Evolutionary conservation across 2,888 invertebrate genomes (phyloP).

Genomic region (Tricholauxania praeusta): DNA sequence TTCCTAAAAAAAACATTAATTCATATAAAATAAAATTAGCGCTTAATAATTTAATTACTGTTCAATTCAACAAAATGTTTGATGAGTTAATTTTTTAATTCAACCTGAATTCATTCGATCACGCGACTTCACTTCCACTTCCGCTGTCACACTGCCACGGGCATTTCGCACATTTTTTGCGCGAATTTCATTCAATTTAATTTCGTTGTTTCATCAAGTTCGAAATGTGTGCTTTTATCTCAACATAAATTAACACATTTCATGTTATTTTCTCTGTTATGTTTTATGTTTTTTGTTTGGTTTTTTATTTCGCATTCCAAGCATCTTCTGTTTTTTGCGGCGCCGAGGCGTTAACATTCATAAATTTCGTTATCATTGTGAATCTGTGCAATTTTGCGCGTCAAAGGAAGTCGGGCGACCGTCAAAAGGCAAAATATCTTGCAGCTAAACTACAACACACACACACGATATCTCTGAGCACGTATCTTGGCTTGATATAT

Average conservation of each 20-base stretch:
- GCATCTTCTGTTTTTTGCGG: background rate
- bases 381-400: slow-evolving; percentile 30
- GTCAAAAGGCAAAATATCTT: slow-evolving; percentile 20
- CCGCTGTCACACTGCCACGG: slow-evolving; percentile 6
- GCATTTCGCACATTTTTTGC: no score
- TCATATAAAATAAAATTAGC: no score
- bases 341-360: background rate
- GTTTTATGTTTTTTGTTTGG: no score
- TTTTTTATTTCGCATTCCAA: background rate
- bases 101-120: no score
- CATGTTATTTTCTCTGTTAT: background rate
- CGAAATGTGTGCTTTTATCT: no score
- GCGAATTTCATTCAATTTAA: no score
- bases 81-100: no score
- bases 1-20: no score
- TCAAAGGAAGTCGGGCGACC: slow-evolving; percentile 32
- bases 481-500: slow-evolving; percentile 2
- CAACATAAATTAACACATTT: background rate
- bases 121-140: slow-evolving; percentile 2
- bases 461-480: background rate
- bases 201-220: no score
- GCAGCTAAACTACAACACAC: no score
- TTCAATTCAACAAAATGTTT: no score
- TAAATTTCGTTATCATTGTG: slow-evolving; percentile 22
- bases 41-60: no score